These are phyloP conservation scores for Pomatorhinus ruficollis DNA, from an alignment of 2,113 vertebrate species.

Conservation along the genomic window DNA sequence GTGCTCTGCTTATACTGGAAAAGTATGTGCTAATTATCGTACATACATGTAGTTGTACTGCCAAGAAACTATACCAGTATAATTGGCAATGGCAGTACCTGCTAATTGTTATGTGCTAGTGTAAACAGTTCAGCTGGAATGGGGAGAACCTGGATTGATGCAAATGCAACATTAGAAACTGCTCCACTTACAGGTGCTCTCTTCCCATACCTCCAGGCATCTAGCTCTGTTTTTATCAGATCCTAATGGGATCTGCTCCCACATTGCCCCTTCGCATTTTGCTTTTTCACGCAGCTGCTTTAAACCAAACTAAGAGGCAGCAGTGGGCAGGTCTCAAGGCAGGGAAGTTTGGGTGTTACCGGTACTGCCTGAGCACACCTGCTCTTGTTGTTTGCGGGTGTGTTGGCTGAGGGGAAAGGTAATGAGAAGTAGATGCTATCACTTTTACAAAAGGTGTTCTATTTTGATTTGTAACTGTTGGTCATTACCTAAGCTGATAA, in stretches of 20 bases:
- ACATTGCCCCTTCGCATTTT: background rate
- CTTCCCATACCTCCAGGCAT: background rate
- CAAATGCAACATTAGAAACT: background rate
- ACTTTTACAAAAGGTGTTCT: background rate
- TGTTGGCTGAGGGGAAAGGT: background rate
- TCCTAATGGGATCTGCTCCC: background rate
- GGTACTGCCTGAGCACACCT: background rate
- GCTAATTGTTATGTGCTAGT: background rate
- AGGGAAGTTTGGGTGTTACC: background rate
- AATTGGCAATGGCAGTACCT: background rate
- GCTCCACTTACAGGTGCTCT: background rate
- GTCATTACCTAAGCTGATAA: background rate
- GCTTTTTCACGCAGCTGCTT: background rate
- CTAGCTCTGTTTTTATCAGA: background rate
- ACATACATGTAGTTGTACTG: background rate
- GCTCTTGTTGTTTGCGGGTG: background rate
- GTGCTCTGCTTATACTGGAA: background rate
- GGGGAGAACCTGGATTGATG: background rate
- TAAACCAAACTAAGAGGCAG: background rate
- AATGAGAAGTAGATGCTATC: background rate
- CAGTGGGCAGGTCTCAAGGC: background rate
- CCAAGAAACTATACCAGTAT: background rate
- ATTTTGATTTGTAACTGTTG: background rate
- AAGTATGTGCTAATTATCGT: background rate
- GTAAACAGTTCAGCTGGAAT: background rate